A percentile compares a stretch with the other conserved stretches of the same genome.
These are phyloP conservation scores for Arbacia lixula DNA, from an alignment of 53 echinoderm and acorn worm genomes.

Conservation along the genomic window DNA sequence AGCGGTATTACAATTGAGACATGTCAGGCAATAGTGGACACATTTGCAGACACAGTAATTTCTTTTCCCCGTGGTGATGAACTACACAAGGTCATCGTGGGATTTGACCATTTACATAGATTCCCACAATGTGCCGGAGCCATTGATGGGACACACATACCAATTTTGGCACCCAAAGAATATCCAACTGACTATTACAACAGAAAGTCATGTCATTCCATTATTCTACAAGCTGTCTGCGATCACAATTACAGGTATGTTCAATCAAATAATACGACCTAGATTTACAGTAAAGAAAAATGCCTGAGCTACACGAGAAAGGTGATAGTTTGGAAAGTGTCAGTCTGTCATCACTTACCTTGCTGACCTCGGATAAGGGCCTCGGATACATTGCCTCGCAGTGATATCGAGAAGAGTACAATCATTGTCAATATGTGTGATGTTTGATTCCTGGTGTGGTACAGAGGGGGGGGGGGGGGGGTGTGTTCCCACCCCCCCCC, in stretches of 20 bases:
- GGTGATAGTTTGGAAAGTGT: no score
- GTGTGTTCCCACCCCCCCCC: no score
- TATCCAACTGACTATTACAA: constrained; percentile 59
- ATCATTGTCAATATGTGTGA: no score
- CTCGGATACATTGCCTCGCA: no score
- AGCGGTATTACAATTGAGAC: background rate
- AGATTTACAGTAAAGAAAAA: no score
- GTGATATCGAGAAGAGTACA: no score
- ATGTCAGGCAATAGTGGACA: constrained; percentile 26
- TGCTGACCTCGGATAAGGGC: no score
- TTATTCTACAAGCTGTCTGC: constrained; percentile 55
- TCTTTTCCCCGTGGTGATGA: constrained; percentile 1
- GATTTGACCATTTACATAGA: background rate
- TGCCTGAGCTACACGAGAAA: no score
- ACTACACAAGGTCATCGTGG: background rate
- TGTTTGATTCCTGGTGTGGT: no score
- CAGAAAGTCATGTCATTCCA: constrained; percentile 18
- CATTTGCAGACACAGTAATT: background rate
- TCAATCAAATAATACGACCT: no score
- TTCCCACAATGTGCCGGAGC: constrained; percentile 66
- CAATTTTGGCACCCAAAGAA: constrained; percentile 47
- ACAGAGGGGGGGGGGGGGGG: no score
- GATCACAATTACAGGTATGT: constrained; percentile 45
- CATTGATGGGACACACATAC: constrained; percentile 69
- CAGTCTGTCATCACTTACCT: no score